Evolutionary conservation across 64 coral and sea anemone species (phyloP), one percentile per base, ranked within the genome.

Genomic region (Montipora efflorescens): DNA sequence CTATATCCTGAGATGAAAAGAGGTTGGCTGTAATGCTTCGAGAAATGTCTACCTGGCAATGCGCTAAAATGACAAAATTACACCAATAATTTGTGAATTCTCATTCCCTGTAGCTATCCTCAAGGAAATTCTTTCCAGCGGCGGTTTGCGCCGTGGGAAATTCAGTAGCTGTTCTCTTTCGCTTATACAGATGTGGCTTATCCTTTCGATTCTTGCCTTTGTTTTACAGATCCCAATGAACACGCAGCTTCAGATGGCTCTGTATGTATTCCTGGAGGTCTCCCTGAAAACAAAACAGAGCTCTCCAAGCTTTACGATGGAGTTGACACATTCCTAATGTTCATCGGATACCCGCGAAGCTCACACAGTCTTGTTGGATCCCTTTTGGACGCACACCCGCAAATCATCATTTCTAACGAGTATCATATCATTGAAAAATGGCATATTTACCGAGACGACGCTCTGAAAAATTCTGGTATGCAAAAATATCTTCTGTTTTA

Each of bases 271-370:
- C 82, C 82, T 50, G 82, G 82, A 49, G 47, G 82, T 7, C 46
- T 86, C 71, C 82, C 82, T 21, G 66, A 45, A 5, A 86, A 19
- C 36, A 64, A 16, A 64, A 20, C 11, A 1, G 22, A 67, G 13
- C 45, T 84, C 16, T 61, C 76, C 14, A 81, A 97, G 5, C 84
- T 64, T 7, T 97, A 91, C 69, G 80, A 87, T 62, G 67, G 90
- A 53, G 91, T 98, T 22, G 74, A 92, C 16, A 98, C 87, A 10
- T 88, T 98, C 47, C 49, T 95, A 0, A 75, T 98, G 47, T 98
- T 98, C 77, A 98, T 98, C 89, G 97, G 97, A 4, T 98, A 98
- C 53, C 82, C 91, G 13, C 91, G 97, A 0, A 98, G 97, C 36
- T 91, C 94, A 1, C 97, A 98, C 69, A 93, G 94, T 2, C 94